Evolutionary conservation across 2,888 invertebrate species (phyloP), one percentile per base, ranked within the genome.

Genomic region (Cataglyphis livida): DNA sequence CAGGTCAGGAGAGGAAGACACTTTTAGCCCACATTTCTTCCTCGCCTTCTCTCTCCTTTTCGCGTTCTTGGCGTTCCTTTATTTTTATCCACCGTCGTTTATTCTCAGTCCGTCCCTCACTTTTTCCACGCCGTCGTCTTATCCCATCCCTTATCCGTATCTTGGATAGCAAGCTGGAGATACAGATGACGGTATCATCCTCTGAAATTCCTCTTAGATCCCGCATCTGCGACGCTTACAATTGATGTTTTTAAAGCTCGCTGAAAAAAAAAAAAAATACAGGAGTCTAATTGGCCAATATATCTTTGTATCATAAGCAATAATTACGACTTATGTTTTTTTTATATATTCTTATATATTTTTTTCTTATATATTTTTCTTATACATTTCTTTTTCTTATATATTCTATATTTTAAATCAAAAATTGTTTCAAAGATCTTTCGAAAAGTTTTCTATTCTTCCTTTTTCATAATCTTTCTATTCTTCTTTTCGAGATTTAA

Each of bases 11-110:
- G 91, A 92, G 92, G 91, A 93, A 92, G 93, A 93, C 92, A 92
- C 92, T 91, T 93, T 93, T 93, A 93, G 93, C 91, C 92, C 91
- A 92, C 92, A 93, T 92, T 93, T 93, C 92, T 92, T 91, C 90
- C 89, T 84, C 78, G 66, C 71, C 79, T 74, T 82, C 84, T 84
- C 87, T 81, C 68, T 66, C 82, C 75, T 28, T 83, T 84, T 84
- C 81, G 68, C 81, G 85, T 84, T 82, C 64, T 41, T 9, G 70
- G 62, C 41, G 83, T 81, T 86, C 61, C 81, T 87, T 88, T 89
- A 88, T 86, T 88, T 87, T 88, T 88, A 86, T 79, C 84, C 82
- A 68, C 83, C 82, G 54, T 79, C 85, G 85, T 89, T 87, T 90
- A 88, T 88, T 90, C 89, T 86, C 78, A 83, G 83, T 83, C 83